phyloP scores from a whole-genome alignment of 2,113 vertebrate genomes.

The Urocynchramus pylzowi region DNA sequence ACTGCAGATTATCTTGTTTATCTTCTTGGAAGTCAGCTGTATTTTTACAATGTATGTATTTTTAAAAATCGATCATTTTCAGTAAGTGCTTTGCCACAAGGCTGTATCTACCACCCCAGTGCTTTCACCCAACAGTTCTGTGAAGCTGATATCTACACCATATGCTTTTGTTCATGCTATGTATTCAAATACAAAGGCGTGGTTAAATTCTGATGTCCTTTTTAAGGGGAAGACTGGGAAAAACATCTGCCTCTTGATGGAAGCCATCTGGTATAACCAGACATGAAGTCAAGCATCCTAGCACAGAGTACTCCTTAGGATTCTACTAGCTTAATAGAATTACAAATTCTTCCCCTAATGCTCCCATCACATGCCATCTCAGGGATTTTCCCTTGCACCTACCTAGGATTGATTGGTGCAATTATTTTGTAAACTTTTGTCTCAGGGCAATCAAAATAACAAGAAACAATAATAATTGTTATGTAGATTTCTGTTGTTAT shows the following conservation, averaged over 20 bases:
- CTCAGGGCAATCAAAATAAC: conserved; percentile 39
- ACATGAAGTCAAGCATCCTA: conserved; percentile 41
- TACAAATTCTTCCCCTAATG: background rate
- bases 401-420: conserved; percentile 3
- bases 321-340: background rate
- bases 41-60: background rate
- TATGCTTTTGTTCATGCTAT: background rate
- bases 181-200: background rate
- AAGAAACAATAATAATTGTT: conserved; percentile 51
- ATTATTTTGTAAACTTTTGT: conserved; percentile 50
- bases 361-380: background rate
- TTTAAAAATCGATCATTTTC: background rate
- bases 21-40: background rate
- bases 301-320: background rate
- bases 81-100: background rate
- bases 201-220: conserved; percentile 41
- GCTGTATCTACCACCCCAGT: background rate
- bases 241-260: conserved; percentile 62
- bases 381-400: background rate
- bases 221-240: conserved; percentile 3
- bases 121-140: background rate
- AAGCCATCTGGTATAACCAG: conserved; percentile 59
- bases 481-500: conserved; percentile 25
- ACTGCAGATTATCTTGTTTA: background rate
- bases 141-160: background rate